Evolutionary conservation across 2,888 invertebrate genomes (phyloP).

Genomic region (Dryococelus australis): DNA sequence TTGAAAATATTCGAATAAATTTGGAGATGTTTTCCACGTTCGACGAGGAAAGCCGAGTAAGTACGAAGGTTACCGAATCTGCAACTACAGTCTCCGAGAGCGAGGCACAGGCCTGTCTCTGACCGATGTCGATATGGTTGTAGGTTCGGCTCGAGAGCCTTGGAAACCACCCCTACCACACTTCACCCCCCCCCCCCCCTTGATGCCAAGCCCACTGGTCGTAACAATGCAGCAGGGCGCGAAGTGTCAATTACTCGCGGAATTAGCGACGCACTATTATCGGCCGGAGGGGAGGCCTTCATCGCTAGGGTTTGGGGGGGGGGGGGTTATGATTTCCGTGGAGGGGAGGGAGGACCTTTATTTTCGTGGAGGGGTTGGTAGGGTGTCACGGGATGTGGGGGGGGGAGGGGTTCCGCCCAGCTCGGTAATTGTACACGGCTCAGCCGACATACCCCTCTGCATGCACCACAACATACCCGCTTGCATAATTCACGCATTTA

Average conservation of each 20-base stretch:
- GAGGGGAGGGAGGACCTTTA: neutral
- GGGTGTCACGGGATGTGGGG: neutral
- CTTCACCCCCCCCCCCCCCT: neutral
- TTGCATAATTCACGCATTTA: neutral
- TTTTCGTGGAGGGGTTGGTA: neutral
- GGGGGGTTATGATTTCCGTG: too few relatives aligned
- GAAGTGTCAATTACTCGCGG: conserved; percentile 8
- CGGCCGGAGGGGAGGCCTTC: neutral
- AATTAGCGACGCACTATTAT: conserved; percentile 3
- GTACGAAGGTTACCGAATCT: too few relatives aligned
- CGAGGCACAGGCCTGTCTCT: too few relatives aligned
- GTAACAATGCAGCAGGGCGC: neutral
- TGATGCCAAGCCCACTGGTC: neutral
- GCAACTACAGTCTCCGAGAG: too few relatives aligned
- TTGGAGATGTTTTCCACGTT: too few relatives aligned
- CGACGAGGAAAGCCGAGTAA: too few relatives aligned
- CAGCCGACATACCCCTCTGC: neutral
- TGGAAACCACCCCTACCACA: neutral
- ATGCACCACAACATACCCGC: neutral
- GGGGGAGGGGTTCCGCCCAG: neutral
- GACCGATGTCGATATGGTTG: too few relatives aligned
- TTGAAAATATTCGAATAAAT: too few relatives aligned
- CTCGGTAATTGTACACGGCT: neutral
- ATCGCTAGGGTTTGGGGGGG: neutral
- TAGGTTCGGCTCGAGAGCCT: too few relatives aligned